Conservation (phyloP, 2,888 invertebrate species). For the Odiellus spinosus region DNA sequence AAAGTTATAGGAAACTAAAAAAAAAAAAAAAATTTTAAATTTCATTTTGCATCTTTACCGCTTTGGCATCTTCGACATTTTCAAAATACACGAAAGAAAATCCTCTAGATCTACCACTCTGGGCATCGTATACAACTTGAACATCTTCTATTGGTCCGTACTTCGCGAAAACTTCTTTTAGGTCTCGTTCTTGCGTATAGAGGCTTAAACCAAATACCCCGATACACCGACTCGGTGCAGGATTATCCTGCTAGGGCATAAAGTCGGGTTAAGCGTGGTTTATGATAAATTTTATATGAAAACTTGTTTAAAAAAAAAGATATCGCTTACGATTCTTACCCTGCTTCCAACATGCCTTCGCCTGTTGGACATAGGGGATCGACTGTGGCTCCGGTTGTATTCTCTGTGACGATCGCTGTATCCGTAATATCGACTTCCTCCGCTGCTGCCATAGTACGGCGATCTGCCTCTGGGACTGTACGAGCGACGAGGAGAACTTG, state of each 20-base stretch:
- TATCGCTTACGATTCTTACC: constrained; percentile 30
- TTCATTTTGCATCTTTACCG: constrained; percentile 27
- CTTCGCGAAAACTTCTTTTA: constrained; percentile 78
- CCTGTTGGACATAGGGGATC: constrained; percentile 67
- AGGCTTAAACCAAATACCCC: constrained; percentile 92
- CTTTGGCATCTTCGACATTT: constrained; percentile 69
- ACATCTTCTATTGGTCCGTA: constrained; percentile 82
- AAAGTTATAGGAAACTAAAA: neutral
- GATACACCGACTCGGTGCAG: constrained; percentile 69
- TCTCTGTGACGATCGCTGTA: constrained; percentile 32
- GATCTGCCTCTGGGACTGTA: constrained; percentile 14
- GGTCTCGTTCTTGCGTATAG: constrained; percentile 77
- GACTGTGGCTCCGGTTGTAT: constrained; percentile 44
- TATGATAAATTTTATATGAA: too few relatives aligned
- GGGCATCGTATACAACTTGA: constrained; percentile 87
- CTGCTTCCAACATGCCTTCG: constrained; percentile 60
- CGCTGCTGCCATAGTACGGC: constrained; percentile 8
- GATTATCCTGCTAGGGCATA: constrained; percentile 34
- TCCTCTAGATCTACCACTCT: constrained; percentile 82
- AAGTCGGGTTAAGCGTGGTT: too few relatives aligned
- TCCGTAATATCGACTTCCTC: constrained; percentile 27
- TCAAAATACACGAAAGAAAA: constrained; percentile 92
- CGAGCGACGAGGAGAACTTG: constrained; percentile 14
- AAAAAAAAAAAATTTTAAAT: neutral
- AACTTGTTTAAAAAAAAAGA: neutral